Evolutionary conservation across 2,113 vertebrate species (phyloP).

Genomic region (Anarrhichthys ocellatus): DNA sequence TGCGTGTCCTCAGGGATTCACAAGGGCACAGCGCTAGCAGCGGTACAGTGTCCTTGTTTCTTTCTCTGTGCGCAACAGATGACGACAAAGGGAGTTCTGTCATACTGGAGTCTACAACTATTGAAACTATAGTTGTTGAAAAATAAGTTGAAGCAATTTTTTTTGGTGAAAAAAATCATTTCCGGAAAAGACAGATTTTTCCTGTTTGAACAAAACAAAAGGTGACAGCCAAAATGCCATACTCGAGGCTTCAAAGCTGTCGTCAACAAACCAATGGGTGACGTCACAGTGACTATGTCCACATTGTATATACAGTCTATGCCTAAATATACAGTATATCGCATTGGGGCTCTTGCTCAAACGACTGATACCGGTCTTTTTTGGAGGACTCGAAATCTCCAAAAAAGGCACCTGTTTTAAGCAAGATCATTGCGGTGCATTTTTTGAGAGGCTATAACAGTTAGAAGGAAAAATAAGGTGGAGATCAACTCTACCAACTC

Average conservation of each 20-base stretch:
- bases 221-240: too few species aligned
- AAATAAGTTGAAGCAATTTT: neutral
- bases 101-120: neutral
- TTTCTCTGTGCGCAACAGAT: neutral
- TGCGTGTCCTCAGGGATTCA: neutral
- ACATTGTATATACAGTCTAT: neutral
- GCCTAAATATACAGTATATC: neutral
- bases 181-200: neutral
- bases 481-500: conserved; percentile 47
- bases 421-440: neutral
- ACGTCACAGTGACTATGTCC: neutral
- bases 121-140: neutral
- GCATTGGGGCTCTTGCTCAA: neutral
- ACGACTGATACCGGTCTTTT: neutral
- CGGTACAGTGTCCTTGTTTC: conserved; percentile 4
- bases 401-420: conserved; percentile 6
- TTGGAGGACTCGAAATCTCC: neutral
- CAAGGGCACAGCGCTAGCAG: neutral
- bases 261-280: neutral
- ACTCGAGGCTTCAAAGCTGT: neutral
- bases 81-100: neutral
- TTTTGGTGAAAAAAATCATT: neutral
- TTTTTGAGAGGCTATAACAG: conserved; percentile 3
- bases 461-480: conserved; percentile 25
- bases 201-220: neutral